Evolutionary conservation across 2,797 vertebrate species (phyloP), one percentile per base, ranked within the genome.

Genomic region (Erpetoichthys calabaricus): DNA sequence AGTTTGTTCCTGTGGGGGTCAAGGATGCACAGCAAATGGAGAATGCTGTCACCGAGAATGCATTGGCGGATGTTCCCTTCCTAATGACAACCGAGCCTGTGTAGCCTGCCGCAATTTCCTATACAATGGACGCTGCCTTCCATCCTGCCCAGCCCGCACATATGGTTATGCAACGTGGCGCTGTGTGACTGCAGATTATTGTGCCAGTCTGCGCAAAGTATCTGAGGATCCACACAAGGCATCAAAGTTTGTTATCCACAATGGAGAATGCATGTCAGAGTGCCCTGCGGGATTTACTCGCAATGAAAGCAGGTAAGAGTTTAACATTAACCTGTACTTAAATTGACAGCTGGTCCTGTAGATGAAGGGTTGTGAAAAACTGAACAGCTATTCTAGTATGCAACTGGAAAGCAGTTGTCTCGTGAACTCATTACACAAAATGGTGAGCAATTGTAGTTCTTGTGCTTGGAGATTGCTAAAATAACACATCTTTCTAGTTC

Each of bases 151-250:
- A 0, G 61, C 68, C 1, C 75, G 71, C 56, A 85, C 85, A 65
- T 87, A 83, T 45, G 69, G 80, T 60, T 79, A 86, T 1, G 83
- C 82, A 43, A 77, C 76, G 8, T 87, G 85, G 85, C 81, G 85
- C 67, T 87, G 85, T 0, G 67, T 87, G 63, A 84, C 78, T 0
- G 69, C 74, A 0, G 74, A 81, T 59, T 76, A 62, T 71, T 87
- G 85, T 0, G 79, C 76, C 68, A 79, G 71, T 64, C 74, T 87
- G 44, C 78, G 70, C 60, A 80, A 82, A 45, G 67, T 79, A 57
- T 75, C 79, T 0, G 59, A 75, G 51, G 60, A 70, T 47, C 75
- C 82, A 0, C 67, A 78, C 1, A 77, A 69, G 0, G 63, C 79
- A 66, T 81, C 79, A 43, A 60, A 76, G 54, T 87, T 84, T 0